phyloP scores from a whole-genome alignment of 1,140 invertebrate species.

The Camponotus pennsylvanicus region DNA sequence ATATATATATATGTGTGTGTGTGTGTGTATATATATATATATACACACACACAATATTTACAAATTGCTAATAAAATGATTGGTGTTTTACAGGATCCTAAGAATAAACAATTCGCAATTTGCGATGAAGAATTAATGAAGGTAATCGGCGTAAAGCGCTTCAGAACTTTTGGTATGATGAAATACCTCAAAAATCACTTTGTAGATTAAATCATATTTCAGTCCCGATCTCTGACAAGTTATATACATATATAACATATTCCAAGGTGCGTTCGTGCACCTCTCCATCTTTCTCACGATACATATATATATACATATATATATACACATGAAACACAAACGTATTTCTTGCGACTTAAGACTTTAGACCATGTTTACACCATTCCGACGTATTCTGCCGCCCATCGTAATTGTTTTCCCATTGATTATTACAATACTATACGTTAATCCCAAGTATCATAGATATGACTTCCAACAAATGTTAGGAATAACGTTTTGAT shows the following conservation, averaged over 20 bases:
- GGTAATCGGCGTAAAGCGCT: conserved; percentile 95
- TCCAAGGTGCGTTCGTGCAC: conserved; percentile 67
- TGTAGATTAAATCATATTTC: conserved; percentile 87
- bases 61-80: conserved; percentile 38
- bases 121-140: conserved; percentile 96
- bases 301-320: conserved; percentile 73
- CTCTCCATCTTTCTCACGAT: conserved; percentile 77
- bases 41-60: background rate
- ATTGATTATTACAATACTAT: conserved; percentile 26
- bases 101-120: conserved; percentile 97
- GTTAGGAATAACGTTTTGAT: conserved; percentile 3
- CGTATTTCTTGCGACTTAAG: conserved; percentile 76
- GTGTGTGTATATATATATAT: too few relatives aligned
- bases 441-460: conserved; percentile 41
- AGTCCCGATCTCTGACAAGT: conserved; percentile 76
- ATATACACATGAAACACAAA: conserved; percentile 75
- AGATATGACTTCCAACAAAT: conserved; percentile 5
- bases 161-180: conserved; percentile 98
- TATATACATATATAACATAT: conserved; percentile 80
- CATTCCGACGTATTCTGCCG: conserved; percentile 71
- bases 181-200: conserved; percentile 97
- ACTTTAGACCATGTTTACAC: conserved; percentile 74
- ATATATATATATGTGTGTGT: background rate
- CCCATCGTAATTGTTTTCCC: conserved; percentile 68
- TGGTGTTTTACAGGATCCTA: conserved; percentile 90